These are phyloP conservation scores for Arothron firmamentum DNA, from an alignment of 2,113 vertebrate genomes.

Conservation along the genomic window DNA sequence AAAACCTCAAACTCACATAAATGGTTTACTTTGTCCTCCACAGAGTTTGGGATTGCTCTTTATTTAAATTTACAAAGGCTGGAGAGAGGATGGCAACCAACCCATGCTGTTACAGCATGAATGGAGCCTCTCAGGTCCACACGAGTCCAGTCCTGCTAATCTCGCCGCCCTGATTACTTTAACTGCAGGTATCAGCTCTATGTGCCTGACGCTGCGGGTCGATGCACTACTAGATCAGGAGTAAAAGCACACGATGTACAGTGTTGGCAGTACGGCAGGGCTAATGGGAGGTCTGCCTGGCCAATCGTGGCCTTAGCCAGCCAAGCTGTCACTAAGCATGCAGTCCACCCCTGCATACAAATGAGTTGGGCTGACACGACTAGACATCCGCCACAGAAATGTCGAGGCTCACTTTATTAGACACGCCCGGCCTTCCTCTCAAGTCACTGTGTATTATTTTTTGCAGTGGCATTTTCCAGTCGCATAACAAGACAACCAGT, in stretches of 20 bases:
- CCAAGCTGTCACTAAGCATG: slow-evolving; percentile 33
- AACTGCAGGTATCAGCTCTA: slow-evolving; percentile 16
- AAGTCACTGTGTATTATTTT: background rate
- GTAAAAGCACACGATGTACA: slow-evolving; percentile 43
- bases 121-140: background rate
- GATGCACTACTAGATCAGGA: slow-evolving; percentile 28
- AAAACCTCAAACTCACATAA: slow-evolving; percentile 25
- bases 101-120: slow-evolving; percentile 6
- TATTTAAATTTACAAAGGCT: no score
- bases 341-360: slow-evolving; percentile 22
- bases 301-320: slow-evolving; percentile 27
- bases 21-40: slow-evolving; percentile 11
- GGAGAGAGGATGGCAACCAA: background rate
- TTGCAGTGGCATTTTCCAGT: slow-evolving; percentile 41
- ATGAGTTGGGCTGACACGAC: slow-evolving; percentile 26
- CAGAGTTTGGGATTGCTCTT: slow-evolving; percentile 11
- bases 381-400: slow-evolving; percentile 16
- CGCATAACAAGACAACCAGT: slow-evolving; percentile 13
- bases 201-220: slow-evolving; percentile 38
- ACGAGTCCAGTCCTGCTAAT: slow-evolving; percentile 26
- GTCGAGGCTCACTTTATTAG: background rate
- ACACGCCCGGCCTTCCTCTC: slow-evolving; percentile 1
- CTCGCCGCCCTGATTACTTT: slow-evolving; percentile 16
- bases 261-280: slow-evolving; percentile 20
- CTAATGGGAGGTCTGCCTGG: slow-evolving; percentile 44